Evolutionary conservation across 2,888 invertebrate genomes (phyloP), one percentile per base, ranked within the genome.

Genomic region (Minunthozetes semirufus): DNA sequence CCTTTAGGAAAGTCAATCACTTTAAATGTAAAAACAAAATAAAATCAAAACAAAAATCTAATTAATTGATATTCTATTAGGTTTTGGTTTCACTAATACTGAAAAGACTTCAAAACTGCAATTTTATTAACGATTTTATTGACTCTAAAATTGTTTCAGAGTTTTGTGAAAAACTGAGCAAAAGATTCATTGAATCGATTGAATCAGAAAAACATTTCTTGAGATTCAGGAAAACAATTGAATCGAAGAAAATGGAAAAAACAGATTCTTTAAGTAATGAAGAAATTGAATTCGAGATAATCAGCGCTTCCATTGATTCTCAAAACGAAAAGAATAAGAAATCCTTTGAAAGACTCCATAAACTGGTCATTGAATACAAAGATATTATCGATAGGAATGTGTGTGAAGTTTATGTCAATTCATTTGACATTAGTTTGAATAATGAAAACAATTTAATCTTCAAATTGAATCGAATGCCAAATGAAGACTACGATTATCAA

Each of bases 251-350:
- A 33, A n/a, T 19, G 8, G 11, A 42, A 9, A 66, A 66, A 19
- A 38, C 1, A 6, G 33, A n/a, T 42, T 66, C 19, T n/a, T 19
- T 66, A 1, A 66, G 17, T 19, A 66, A 66, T n/a, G 66, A 66
- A 66, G 38, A 66, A 17, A 9, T 66, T 13, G 66, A 66, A 38
- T 66, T 66, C 9, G 66, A 66, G 4, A 66, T 66, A 38, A 66
- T 66, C 33, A 19, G 6, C n/a, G 33, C 66, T 6, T 19, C n/a
- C 4, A 38, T 66, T 33, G 13, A 17, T 61, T 15, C n/a, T 13
- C 17, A 66, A 8, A 38, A 66, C 38, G 3, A 17, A 15, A 66
- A 66, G 11, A 38, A n/a, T 38, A 15, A 4, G 1, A 5, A 1
- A 66, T 38, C 15, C 38, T 11, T 66, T 17, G 27, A 33, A 66